Conservation (phyloP, 2,797 vertebrate genomes). For the Pitangus sulphuratus region DNA sequence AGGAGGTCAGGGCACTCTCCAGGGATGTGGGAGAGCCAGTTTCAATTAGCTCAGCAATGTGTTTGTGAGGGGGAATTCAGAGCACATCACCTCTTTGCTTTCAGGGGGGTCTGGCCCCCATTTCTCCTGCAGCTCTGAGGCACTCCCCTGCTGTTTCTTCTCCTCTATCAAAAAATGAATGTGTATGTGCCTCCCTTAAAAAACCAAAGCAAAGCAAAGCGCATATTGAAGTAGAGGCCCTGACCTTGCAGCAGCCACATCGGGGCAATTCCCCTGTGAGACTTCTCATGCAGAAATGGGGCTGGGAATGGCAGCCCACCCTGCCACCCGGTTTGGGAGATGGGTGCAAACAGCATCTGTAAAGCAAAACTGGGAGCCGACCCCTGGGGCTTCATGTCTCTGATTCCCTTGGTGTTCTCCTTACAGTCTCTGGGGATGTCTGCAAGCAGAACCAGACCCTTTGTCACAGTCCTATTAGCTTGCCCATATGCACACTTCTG, state of each 20-base stretch:
- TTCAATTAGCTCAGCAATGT: slow-evolving; percentile 46
- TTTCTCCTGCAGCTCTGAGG: background rate
- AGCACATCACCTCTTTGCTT: background rate
- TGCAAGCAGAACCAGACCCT: background rate
- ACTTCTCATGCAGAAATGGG: background rate
- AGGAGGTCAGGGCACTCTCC: slow-evolving; percentile 38
- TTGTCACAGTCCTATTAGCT: background rate
- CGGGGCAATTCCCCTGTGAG: accelerated
- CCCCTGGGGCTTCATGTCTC: accelerated
- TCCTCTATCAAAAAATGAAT: background rate
- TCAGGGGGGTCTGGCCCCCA: background rate
- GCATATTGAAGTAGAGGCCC: background rate
- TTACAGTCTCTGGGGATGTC: background rate
- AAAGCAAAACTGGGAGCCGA: accelerated
- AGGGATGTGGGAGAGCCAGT: slow-evolving; percentile 40
- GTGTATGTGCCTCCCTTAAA: background rate
- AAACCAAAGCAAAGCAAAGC: background rate
- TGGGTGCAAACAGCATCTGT: background rate
- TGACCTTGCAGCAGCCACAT: background rate
- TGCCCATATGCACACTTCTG: accelerated
- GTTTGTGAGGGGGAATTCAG: background rate
- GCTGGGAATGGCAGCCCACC: background rate
- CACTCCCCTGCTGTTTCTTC: background rate
- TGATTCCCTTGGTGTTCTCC: accelerated
- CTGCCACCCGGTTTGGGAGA: background rate